These are phyloP conservation scores for Coptodon rendalli DNA, from an alignment of 2,113 vertebrate species.

Conservation along the genomic window DNA sequence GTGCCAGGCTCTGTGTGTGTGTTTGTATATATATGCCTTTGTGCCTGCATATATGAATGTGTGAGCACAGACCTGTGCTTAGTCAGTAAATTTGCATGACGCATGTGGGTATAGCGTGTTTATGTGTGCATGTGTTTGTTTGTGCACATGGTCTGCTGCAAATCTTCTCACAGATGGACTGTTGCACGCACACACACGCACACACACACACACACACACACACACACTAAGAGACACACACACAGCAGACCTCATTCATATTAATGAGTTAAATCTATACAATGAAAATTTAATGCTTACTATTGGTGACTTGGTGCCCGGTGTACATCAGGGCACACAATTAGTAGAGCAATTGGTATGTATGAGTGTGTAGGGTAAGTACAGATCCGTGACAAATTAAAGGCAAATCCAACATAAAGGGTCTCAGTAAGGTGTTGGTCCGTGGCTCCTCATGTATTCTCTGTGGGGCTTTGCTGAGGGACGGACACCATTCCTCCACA, in stretches of 20 bases:
- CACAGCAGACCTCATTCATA: conserved; percentile 60
- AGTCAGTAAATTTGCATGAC: conserved; percentile 15
- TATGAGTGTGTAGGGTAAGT: neutral
- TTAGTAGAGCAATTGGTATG: conserved; percentile 9
- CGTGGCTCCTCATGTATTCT: neutral
- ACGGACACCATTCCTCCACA: neutral
- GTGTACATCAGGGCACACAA: conserved; percentile 30
- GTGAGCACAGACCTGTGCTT: neutral
- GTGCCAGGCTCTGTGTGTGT: conserved; percentile 1
- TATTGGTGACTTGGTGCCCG: conserved; percentile 44
- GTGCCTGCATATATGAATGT: neutral
- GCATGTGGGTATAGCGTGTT: neutral
- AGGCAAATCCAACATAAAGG: neutral
- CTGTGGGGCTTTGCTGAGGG: neutral
- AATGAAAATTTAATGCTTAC: conserved; percentile 65
- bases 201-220: neutral
- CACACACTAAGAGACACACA: neutral
- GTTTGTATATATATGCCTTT: neutral
- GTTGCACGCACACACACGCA: neutral
- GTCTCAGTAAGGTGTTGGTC: neutral
- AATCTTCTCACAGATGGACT: conserved; percentile 61
- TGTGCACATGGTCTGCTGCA: neutral
- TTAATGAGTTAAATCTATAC: conserved; percentile 69
- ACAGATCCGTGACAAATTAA: neutral
- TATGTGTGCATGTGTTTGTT: neutral